Percentiles rank a stretch among this genome's conserved stretches.
Evolutionary conservation across 2,888 invertebrate genomes (phyloP).

Genomic region (Apotomis turbidana): DNA sequence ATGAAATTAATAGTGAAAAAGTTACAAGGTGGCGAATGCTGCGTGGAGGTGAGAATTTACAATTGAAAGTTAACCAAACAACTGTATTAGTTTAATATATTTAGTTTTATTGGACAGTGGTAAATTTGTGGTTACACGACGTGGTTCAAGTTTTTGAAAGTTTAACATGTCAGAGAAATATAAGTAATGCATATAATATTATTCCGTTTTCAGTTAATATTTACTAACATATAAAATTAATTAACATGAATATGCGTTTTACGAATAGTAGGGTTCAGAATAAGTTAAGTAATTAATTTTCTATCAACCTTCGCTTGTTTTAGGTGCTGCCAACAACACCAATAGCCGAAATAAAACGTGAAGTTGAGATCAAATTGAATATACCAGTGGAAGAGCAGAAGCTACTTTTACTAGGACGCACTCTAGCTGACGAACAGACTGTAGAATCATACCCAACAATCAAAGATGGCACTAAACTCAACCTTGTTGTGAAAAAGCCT

Average conservation of each 20-base stretch:
- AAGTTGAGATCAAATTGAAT: conserved; percentile 85
- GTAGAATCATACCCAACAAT: conserved; percentile 88
- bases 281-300: too few species aligned
- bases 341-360: conserved; percentile 87
- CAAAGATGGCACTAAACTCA: conserved; percentile 89
- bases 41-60: conserved; percentile 82
- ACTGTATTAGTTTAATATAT: conserved; percentile 24
- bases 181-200: neutral
- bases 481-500: conserved; percentile 88
- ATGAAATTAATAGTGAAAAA: conserved; percentile 91
- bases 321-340: conserved; percentile 83
- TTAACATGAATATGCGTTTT: too few species aligned
- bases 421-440: conserved; percentile 88
- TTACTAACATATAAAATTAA: neutral
- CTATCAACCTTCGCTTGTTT: conserved; percentile 9
- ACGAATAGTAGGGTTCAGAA: too few species aligned
- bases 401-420: conserved; percentile 87
- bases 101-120: neutral
- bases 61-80: conserved; percentile 10
- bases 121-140: neutral
- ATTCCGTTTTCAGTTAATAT: neutral
- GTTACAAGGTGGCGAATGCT: conserved; percentile 88
- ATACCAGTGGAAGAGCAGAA: conserved; percentile 89
- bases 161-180: too few species aligned
- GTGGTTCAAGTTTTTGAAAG: neutral